A percentile compares a stretch with the other conserved stretches of the same genome.
Evolutionary conservation across 2,888 invertebrate genomes (phyloP).

Genomic region (Drosophila lacicola): DNA sequence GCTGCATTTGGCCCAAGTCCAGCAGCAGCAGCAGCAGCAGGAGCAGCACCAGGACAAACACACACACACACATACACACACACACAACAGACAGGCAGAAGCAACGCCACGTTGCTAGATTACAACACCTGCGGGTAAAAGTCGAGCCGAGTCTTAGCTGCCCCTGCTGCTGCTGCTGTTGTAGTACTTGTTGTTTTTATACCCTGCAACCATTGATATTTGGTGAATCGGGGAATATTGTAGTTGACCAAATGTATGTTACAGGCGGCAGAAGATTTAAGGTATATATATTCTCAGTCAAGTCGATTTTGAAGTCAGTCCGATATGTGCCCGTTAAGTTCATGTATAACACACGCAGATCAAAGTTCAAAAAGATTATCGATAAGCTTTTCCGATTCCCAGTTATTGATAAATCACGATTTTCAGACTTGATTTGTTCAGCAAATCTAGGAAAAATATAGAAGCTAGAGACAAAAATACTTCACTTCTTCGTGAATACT

Average conservation of each 20-base stretch:
- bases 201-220: neutral
- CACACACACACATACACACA: constrained; percentile 10
- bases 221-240: neutral
- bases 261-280: neutral
- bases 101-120: constrained; percentile 61
- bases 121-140: constrained; percentile 77
- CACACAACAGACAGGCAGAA: constrained; percentile 29
- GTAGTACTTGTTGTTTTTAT: constrained; percentile 3
- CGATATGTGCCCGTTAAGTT: no score
- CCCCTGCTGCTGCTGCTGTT: constrained; percentile 9
- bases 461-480: no score
- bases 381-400: no score
- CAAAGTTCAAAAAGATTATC: no score
- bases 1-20: constrained; percentile 69
- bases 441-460: no score
- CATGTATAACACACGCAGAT: no score
- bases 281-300: neutral
- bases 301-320: neutral
- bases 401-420: no score
- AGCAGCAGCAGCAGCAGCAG: constrained; percentile 24
- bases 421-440: no score
- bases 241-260: neutral
- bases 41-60: constrained; percentile 7
- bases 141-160: constrained; percentile 31
- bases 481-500: no score